These are phyloP conservation scores for Metacarcinus magister DNA, from an alignment of 2,888 invertebrate species.

Conservation along the genomic window DNA sequence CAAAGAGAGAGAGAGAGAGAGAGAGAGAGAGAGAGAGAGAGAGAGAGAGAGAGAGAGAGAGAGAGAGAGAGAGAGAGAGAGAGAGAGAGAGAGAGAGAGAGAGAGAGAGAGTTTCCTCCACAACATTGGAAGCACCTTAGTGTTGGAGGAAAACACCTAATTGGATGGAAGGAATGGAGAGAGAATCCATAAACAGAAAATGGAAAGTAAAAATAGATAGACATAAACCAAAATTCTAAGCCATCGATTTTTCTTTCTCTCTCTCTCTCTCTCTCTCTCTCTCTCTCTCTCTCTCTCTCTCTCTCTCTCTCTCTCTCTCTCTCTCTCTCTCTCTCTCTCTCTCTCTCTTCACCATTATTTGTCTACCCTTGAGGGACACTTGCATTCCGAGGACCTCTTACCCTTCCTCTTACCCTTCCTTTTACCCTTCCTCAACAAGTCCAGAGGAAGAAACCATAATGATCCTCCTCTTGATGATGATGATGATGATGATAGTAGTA, in stretches of 20 bases:
- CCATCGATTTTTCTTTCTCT: background rate
- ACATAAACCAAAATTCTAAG: background rate
- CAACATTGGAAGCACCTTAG: background rate
- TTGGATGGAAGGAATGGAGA: background rate
- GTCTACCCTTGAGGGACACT: slow-evolving; percentile 20
- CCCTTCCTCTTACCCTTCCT: background rate
- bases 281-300: background rate
- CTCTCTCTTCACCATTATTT: background rate
- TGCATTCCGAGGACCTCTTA: background rate
- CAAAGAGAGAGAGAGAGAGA: background rate
- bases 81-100: background rate
- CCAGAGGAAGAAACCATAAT: background rate
- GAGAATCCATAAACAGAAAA: background rate
- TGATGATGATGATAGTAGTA: background rate
- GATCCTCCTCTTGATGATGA: background rate
- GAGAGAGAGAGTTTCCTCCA: background rate
- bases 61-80: background rate
- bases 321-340: slow-evolving; percentile 28
- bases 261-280: background rate
- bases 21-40: background rate
- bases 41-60: background rate
- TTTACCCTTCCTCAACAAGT: background rate
- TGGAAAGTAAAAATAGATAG: background rate
- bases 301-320: slow-evolving; percentile 21
- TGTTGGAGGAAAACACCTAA: background rate